These are phyloP conservation scores for Desmodus rotundus DNA, from an alignment of 2,113 vertebrate species.

Conservation along the genomic window DNA sequence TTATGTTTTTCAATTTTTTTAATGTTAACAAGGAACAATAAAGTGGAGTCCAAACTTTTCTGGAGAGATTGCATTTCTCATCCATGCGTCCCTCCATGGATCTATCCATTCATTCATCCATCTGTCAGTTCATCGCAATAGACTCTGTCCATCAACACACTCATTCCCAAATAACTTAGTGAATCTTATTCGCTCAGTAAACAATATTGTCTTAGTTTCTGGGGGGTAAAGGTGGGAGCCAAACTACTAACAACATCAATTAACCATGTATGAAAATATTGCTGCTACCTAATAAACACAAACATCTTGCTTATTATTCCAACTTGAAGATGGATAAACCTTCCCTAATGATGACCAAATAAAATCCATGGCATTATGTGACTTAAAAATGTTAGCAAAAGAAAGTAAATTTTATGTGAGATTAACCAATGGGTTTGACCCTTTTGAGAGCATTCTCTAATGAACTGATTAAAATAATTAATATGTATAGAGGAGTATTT, in stretches of 20 bases:
- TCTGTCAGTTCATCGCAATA: background rate
- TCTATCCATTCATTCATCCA: background rate
- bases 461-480: background rate
- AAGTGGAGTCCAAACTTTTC: background rate
- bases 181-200: background rate
- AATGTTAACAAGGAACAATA: background rate
- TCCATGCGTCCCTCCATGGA: background rate
- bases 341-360: background rate
- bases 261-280: background rate
- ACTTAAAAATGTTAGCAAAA: background rate
- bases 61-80: background rate
- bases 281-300: background rate
- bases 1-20: background rate
- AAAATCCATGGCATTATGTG: background rate
- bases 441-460: background rate
- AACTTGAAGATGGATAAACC: background rate
- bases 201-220: background rate
- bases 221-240: background rate
- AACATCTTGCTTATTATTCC: background rate
- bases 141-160: background rate
- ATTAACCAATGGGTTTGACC: background rate
- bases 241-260: background rate
- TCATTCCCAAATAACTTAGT: background rate
- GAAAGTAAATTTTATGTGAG: background rate
- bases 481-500: background rate